phyloP scores from a whole-genome alignment of 1,140 invertebrate species.

The Amyelois transitella region DNA sequence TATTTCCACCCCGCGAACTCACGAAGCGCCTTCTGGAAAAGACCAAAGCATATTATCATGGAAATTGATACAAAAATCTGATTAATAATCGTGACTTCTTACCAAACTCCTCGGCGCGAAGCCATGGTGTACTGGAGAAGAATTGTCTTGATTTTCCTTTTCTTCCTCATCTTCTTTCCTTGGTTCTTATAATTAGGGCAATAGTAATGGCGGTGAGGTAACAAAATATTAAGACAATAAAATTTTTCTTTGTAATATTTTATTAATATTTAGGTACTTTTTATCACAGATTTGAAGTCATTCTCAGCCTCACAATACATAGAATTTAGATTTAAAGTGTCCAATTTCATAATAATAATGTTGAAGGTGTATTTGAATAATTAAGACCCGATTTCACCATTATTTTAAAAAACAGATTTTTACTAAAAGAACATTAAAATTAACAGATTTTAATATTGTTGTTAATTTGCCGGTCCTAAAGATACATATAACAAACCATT shows the following conservation, averaged over 20 bases:
- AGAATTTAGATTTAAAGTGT: slow-evolving; percentile 17
- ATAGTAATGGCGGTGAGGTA: neutral
- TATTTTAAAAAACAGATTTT: too few relatives aligned
- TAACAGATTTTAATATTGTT: too few relatives aligned
- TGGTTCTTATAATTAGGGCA: slow-evolving; percentile 14
- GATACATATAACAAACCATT: too few relatives aligned
- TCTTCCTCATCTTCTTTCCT: slow-evolving; percentile 21
- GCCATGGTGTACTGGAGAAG: neutral
- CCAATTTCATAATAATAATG: neutral
- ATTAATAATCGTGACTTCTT: slow-evolving; percentile 32
- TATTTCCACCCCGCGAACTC: neutral
- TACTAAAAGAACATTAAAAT: too few relatives aligned
- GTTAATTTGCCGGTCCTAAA: too few relatives aligned
- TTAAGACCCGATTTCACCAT: too few relatives aligned
- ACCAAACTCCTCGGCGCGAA: slow-evolving; percentile 41
- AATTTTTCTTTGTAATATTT: neutral
- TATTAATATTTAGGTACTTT: neutral
- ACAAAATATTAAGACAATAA: neutral
- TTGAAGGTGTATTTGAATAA: too few relatives aligned
- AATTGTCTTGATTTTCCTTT: neutral
- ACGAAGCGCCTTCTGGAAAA: slow-evolving; percentile 41
- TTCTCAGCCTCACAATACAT: neutral
- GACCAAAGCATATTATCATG: slow-evolving; percentile 60
- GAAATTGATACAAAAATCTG: slow-evolving; percentile 29
- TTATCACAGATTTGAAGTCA: slow-evolving; percentile 11